Evolutionary conservation across 2,113 vertebrate genomes (phyloP).

Genomic region (Solenodon paradoxus): DNA sequence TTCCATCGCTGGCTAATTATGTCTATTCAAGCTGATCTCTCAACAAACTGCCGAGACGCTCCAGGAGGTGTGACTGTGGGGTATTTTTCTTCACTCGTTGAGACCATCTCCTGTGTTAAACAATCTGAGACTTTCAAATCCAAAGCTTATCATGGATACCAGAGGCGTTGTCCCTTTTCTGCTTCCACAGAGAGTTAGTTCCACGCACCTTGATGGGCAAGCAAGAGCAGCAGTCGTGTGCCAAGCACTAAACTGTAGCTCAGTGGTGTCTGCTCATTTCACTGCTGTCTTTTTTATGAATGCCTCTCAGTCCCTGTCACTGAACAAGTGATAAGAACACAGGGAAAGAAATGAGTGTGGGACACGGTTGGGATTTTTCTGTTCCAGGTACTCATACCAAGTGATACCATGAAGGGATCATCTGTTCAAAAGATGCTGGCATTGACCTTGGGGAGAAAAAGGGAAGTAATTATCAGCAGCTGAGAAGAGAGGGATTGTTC

Average conservation of each 20-base stretch:
- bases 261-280: not conserved
- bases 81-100: constrained; percentile 8
- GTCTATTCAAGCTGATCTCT: constrained; percentile 10
- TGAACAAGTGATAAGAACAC: not conserved
- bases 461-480: constrained; percentile 3
- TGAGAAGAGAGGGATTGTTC: constrained; percentile 45
- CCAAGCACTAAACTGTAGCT: not conserved
- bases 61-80: not conserved
- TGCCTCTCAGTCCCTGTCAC: not conserved
- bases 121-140: not conserved
- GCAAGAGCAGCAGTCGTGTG: not conserved
- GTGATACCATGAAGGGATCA: not conserved
- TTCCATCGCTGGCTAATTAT: constrained; percentile 30
- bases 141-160: not conserved
- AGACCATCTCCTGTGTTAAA: not conserved
- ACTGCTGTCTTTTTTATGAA: not conserved
- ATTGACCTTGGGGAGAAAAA: not conserved
- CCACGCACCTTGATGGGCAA: not conserved
- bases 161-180: not conserved
- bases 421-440: not conserved
- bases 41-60: not conserved
- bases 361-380: not conserved
- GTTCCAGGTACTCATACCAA: not conserved
- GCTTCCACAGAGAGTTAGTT: not conserved
- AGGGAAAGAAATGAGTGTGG: not conserved